phyloP scores from a whole-genome alignment of 2,888 invertebrate species.

The Dioctria linearis region DNA sequence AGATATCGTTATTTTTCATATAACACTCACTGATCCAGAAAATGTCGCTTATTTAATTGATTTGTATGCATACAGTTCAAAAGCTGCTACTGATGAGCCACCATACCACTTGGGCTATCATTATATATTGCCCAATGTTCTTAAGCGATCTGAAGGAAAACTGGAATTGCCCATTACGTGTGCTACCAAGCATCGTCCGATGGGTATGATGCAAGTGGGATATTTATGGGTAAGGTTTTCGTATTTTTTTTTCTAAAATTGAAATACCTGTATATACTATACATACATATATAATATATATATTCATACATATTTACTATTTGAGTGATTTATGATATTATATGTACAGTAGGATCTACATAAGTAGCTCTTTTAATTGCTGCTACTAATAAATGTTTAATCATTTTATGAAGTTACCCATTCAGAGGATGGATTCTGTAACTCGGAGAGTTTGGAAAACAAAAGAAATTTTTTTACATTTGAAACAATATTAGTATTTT shows the following conservation, averaged over 20 bases:
- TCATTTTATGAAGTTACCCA: too few species aligned
- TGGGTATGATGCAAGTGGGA: conserved; percentile 82
- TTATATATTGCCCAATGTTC: conserved; percentile 88
- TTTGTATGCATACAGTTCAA: conserved; percentile 83
- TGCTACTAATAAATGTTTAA: too few species aligned
- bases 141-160: conserved; percentile 84
- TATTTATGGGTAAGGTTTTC: conserved; percentile 73
- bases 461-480: too few species aligned
- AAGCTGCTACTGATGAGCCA: conserved; percentile 77
- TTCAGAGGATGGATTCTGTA: too few species aligned
- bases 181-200: conserved; percentile 87
- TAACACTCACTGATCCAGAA: conserved; percentile 81
- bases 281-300: background rate
- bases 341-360: too few species aligned
- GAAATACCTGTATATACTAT: background rate
- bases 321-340: too few species aligned
- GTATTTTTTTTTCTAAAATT: conserved; percentile 2
- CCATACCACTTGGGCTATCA: conserved; percentile 92
- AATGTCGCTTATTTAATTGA: conserved; percentile 88
- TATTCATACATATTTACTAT: too few species aligned
- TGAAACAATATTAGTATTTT: too few species aligned
- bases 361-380: too few species aligned
- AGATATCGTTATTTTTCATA: conserved; percentile 86
- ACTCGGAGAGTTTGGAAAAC: too few species aligned
- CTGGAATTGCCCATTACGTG: conserved; percentile 88